Base-by-base conservation (phyloP, 2,888 invertebrate genomes). In the Rhagium mordax region DNA sequence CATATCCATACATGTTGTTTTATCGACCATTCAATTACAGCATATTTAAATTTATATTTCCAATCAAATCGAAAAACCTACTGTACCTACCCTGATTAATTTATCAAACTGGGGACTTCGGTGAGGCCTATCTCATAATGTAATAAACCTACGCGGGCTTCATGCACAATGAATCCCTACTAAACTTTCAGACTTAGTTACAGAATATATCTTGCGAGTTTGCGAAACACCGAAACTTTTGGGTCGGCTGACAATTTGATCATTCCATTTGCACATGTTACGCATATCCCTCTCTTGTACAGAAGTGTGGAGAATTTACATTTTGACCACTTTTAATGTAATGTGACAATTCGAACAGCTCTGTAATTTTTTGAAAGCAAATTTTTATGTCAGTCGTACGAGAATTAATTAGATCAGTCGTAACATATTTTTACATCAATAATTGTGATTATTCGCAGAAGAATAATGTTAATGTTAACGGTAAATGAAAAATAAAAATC, bases 171-270 rank as follows among this genome's bases (percentile, higher is more conserved):
- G 64, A 27, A 51, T 24, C 49, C 29, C 16, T 10, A 20, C 20
- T 8, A 47, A 64, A 64, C 49, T 64, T 64, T 49, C 49, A 49
- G 53, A 65, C 53, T 51, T 65, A 64, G 65, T 64, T 64, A 64
- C n/a, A 16, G 65, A 53, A 65, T 65, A 65, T 53, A 65, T 65
- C 65, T 51, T 53, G 33, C 5, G 33, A 65, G 65, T 65, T 65
- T 65, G 29, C 33, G 51, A 65, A 65, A 65, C 51, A 33, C 27
- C 47, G 27, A 51, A 64, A 65, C 65, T 65, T 65, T 53, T 33
- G 20, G 65, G 53, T 27, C 29, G 16, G 33, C 53, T 33, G 20
- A 33, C 15, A 65, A 53, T 53, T 53, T 29, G 29, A 65, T 53
- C 53, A 51, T 48, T 51, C 64, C 15, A 24, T 51, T 64, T 27